These are phyloP conservation scores for Dryocosmus kuriphilus DNA, from an alignment of 2,888 invertebrate genomes.

Conservation along the genomic window DNA sequence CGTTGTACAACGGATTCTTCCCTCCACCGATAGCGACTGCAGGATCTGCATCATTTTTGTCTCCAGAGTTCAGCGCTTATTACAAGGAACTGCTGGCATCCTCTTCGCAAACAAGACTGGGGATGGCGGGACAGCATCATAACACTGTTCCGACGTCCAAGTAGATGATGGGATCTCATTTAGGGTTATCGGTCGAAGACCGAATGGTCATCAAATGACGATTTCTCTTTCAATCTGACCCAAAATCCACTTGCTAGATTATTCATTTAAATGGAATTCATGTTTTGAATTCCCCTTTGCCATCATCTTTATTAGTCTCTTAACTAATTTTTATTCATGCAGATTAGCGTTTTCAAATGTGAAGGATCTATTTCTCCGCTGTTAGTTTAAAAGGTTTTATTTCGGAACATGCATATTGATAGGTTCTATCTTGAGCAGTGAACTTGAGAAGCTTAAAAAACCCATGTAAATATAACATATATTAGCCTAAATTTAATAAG, in stretches of 20 bases:
- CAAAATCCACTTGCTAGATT: neutral
- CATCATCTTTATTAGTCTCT: neutral
- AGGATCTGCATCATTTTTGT: constrained; percentile 74
- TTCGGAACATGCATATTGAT: too few relatives aligned
- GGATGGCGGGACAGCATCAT: constrained; percentile 71
- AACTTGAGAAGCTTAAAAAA: too few relatives aligned
- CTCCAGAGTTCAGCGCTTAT: constrained; percentile 78
- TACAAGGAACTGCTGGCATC: constrained; percentile 80
- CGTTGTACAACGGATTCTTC: constrained; percentile 77
- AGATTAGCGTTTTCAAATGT: too few relatives aligned
- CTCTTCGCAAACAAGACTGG: constrained; percentile 76
- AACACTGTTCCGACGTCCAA: constrained; percentile 75
- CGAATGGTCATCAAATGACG: constrained; percentile 25
- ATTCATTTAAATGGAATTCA: neutral
- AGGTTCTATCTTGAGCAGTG: too few relatives aligned
- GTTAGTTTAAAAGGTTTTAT: too few relatives aligned
- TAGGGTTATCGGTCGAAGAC: constrained; percentile 45
- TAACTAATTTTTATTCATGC: too few relatives aligned
- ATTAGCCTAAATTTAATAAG: too few relatives aligned
- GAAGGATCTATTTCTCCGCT: too few relatives aligned
- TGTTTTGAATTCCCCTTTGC: neutral
- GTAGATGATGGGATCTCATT: constrained; percentile 61
- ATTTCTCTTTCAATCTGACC: constrained; percentile 1
- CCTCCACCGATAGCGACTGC: constrained; percentile 71
- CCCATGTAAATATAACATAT: too few relatives aligned